Conservation (phyloP, 1,140 invertebrate species). For the Drosophila neocordata region DNA sequence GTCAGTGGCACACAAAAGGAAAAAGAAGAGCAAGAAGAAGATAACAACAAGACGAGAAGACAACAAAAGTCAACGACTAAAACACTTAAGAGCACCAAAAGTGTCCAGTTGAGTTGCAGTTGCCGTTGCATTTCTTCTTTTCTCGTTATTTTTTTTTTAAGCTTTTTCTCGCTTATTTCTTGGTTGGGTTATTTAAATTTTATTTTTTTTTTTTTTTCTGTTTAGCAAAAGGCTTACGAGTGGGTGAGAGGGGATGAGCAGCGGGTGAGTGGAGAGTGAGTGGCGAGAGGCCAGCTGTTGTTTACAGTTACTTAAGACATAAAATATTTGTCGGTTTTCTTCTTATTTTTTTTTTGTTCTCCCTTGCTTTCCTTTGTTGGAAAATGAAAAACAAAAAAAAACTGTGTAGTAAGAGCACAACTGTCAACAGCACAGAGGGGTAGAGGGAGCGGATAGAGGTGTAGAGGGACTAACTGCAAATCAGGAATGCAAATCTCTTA, state of each 20-base stretch:
- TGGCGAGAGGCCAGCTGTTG: conserved; percentile 22
- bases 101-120: conserved; percentile 56
- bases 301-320: conserved; percentile 69
- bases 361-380: background rate
- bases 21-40: conserved; percentile 15
- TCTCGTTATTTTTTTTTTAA: background rate
- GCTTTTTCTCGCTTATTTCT: conserved; percentile 9
- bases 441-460: too few species aligned
- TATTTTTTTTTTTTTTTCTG: background rate
- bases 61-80: conserved; percentile 74
- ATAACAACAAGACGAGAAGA: conserved; percentile 19
- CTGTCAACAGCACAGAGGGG: background rate
- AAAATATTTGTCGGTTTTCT: conserved; percentile 56
- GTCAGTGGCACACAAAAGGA: conserved; percentile 56
- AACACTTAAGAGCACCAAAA: conserved; percentile 68
- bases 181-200: conserved; percentile 43
- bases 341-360: too few species aligned
- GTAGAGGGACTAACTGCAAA: background rate
- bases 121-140: background rate
- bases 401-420: too few species aligned
- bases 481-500: conserved; percentile 5
- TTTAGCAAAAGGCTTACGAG: conserved; percentile 10
- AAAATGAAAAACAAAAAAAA: too few species aligned
- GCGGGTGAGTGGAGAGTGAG: conserved; percentile 4
- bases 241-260: background rate